phyloP scores from a whole-genome alignment of 2,113 vertebrate genomes.

The Neogale vison region DNA sequence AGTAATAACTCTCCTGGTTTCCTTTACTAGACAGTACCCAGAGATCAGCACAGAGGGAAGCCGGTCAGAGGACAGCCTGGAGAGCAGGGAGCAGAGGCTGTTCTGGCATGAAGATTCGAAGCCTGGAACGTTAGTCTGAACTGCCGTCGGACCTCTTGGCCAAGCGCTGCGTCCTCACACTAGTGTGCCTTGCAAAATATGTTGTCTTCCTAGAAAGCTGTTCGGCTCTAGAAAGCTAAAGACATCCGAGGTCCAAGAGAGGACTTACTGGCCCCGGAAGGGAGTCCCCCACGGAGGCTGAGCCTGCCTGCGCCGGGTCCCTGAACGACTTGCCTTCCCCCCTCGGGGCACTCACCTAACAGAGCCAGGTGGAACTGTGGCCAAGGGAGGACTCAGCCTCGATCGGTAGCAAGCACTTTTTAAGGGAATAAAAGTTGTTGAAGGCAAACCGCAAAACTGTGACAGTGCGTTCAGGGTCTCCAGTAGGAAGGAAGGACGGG shows the following conservation, averaged over 20 bases:
- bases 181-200: conserved; percentile 90
- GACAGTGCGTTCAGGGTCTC: conserved; percentile 70
- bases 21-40: conserved; percentile 86
- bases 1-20: background rate
- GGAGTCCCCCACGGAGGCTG: conserved; percentile 43
- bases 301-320: background rate
- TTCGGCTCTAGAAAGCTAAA: conserved; percentile 36
- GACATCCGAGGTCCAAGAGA: conserved; percentile 39
- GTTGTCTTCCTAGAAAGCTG: conserved; percentile 45
- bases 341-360: background rate
- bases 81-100: conserved; percentile 88
- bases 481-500: background rate
- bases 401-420: conserved; percentile 81
- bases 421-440: conserved; percentile 63
- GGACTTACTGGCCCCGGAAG: background rate
- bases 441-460: conserved; percentile 79
- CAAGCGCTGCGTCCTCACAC: conserved; percentile 74
- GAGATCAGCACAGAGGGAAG: conserved; percentile 82
- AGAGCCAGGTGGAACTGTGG: conserved; percentile 42
- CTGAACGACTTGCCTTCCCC: conserved; percentile 46
- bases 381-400: conserved; percentile 75
- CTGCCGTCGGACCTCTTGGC: conserved; percentile 11
- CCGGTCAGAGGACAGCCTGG: conserved; percentile 83
- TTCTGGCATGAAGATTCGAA: conserved; percentile 96
- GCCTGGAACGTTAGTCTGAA: conserved; percentile 97